Evolutionary conservation across 2,888 invertebrate species (phyloP), one percentile per base, ranked within the genome.

Genomic region (Pterostichus niger): DNA sequence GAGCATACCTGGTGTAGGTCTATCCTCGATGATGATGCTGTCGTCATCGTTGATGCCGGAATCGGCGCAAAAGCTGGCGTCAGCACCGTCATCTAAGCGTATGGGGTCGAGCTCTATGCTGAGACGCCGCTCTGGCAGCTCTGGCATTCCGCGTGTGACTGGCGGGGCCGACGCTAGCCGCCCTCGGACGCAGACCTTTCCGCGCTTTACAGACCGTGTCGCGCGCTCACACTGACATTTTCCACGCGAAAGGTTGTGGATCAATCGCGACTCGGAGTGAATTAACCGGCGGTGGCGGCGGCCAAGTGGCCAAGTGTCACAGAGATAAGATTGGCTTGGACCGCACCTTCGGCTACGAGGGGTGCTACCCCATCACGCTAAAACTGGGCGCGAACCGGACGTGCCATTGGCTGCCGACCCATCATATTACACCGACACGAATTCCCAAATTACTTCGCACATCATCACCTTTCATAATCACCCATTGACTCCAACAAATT

Each of bases 181-280:
- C 40, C 40, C 40, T 40, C 40, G 40, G 68, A 49, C 49, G 80
- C 64, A 40, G 80, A 52, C 46, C 68, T 80, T 80, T 68, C 64
- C 61, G 35, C 80, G 49, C 44, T 82, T 76, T 76, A 76, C 82
- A 75, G 59, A 82, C 82, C 82, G 82, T 82, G 59, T 40, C 75
- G 82, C 52, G 56, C 40, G 49, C 49, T 49, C 11, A 11, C n/a
- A 33, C 80, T 75, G 75, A 75, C 77, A 77, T 59, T 77, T 24
- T 77, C 31, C 40, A 15, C 52, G 59, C 13, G 44, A 75, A 75
- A 75, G 75, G 54, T 75, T 75, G 75, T 11, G 24, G 49, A 54
- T 75, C 75, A 75, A 49, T 54, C 40, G 40, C 40, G 40, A 40
- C 40, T 52, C 52, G 9, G 31, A 31, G 46, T 44, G 73, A 40